Base-by-base conservation (phyloP, 2,797 vertebrate species). In the Oreochromis grahami region DNA sequence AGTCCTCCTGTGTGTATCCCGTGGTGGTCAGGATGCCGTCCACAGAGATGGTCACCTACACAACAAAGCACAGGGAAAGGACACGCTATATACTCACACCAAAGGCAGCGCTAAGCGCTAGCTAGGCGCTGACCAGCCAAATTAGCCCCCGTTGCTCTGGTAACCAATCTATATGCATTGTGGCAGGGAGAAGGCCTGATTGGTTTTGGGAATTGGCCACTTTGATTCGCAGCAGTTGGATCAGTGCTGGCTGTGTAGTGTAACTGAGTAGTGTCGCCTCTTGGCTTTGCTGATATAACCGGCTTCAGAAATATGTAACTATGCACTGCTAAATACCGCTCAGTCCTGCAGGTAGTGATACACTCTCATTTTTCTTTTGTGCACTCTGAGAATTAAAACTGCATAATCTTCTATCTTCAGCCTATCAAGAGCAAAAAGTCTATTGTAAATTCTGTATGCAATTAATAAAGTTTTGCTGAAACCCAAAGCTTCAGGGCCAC, bases 41-140 rank as follows among this genome's bases (percentile, higher is more conserved):
- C 97, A 99, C 98, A 90, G 98, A 99, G 96, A 99, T 99, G 96
- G 98, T 99, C 94, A 99, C 98, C 98, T 99, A 99, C 95, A 98
- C 97, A 98, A 99, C 98, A 99, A 99, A 99, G 98, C 98, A 99
- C 98, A 99, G 98, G 98, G 98, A 99, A 99, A 99, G 98, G 98
- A 99, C 98, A 99, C 98, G 98, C 98, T 99, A 99, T 99, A 99
- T 98, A 98, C 97, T 99, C 98, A 98, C 97, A 98, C 92, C 94
- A 95, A 95, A 95, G 91, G 94, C 88, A 95, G 94, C 95, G 94
- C 95, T 94, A 93, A 91, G 95, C 94, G 78, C 87, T 94, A 95
- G 93, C 93, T 95, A 90, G 88, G 94, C 90, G 95, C 93, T 95
- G 95, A 94, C 91, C 91, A 93, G 94, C 93, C 95, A 93, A 95